Percentiles rank a stretch among this genome's conserved stretches.
Evolutionary conservation across 2,888 invertebrate species (phyloP).

Genomic region (Caenorhabditis afra): DNA sequence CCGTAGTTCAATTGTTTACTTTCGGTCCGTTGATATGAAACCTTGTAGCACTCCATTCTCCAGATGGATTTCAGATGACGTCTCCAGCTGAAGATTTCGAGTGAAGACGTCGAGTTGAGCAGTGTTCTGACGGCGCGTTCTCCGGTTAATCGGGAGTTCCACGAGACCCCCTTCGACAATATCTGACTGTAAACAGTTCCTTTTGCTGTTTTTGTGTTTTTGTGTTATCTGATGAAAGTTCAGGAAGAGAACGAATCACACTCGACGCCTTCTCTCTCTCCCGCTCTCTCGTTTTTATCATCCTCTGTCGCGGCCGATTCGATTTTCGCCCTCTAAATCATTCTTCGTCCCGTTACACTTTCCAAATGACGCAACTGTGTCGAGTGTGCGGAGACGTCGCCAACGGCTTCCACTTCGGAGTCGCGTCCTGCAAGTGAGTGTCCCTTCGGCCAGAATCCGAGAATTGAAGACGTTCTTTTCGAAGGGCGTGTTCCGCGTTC

Average conservation of each 20-base stretch:
- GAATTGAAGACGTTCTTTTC: conserved; percentile 3
- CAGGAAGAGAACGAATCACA: too few relatives aligned
- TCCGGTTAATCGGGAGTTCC: neutral
- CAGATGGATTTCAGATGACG: conserved; percentile 1
- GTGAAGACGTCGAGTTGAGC: conserved; percentile 17
- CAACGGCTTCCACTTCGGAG: conserved; percentile 41
- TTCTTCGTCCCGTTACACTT: neutral
- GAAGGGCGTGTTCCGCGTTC: conserved; percentile 75
- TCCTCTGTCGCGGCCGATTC: neutral
- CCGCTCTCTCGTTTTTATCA: neutral
- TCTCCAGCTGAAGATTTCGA: too few relatives aligned
- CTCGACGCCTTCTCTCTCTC: conserved; percentile 5
- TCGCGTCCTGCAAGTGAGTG: conserved; percentile 35
- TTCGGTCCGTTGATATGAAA: too few relatives aligned
- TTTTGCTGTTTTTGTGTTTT: too few relatives aligned
- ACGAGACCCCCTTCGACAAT: conserved; percentile 14
- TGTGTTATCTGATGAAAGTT: too few relatives aligned
- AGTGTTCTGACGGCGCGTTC: conserved; percentile 16
- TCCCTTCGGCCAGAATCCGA: neutral
- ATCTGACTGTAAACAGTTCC: conserved; percentile 1
- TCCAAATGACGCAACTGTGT: neutral
- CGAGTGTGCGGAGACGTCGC: conserved; percentile 30
- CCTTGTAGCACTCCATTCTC: too few relatives aligned
- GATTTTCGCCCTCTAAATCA: too few relatives aligned
- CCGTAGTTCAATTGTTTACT: too few relatives aligned